Evolutionary conservation across 1,140 invertebrate species (phyloP).

Genomic region (Ptiloglossa arizonensis): DNA sequence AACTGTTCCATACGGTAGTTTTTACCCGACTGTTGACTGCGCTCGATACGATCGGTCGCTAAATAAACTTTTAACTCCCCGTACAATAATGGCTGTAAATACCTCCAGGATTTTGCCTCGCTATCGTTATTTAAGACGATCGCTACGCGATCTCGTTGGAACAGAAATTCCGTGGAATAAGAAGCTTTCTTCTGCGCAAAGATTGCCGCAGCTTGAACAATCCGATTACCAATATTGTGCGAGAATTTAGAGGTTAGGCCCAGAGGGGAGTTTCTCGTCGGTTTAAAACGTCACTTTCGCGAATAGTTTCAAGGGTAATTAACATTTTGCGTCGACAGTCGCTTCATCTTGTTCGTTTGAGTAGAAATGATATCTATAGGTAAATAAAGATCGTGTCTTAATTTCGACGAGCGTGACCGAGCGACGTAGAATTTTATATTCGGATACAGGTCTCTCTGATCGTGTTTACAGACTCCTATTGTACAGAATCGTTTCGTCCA

Average conservation of each 20-base stretch:
- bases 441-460: too few species aligned
- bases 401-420: too few species aligned
- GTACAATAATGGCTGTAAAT: conserved; percentile 2
- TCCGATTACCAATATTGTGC: background rate
- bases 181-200: conserved; percentile 4
- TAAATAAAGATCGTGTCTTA: too few species aligned
- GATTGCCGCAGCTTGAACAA: background rate
- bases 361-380: too few species aligned
- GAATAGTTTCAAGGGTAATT: too few species aligned
- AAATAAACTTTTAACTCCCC: conserved; percentile 1
- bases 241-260: background rate
- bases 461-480: too few species aligned
- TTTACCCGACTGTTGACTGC: background rate
- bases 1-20: background rate
- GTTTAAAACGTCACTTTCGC: too few species aligned
- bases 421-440: too few species aligned
- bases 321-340: too few species aligned
- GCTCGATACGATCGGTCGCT: background rate
- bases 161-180: background rate
- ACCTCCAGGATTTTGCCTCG: background rate
- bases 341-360: too few species aligned
- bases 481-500: too few species aligned
- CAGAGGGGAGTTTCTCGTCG: too few species aligned
- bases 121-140: background rate
- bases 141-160: background rate